Conservation (phyloP, 2,113 vertebrate species). For the Formicarius rufipectus region DNA sequence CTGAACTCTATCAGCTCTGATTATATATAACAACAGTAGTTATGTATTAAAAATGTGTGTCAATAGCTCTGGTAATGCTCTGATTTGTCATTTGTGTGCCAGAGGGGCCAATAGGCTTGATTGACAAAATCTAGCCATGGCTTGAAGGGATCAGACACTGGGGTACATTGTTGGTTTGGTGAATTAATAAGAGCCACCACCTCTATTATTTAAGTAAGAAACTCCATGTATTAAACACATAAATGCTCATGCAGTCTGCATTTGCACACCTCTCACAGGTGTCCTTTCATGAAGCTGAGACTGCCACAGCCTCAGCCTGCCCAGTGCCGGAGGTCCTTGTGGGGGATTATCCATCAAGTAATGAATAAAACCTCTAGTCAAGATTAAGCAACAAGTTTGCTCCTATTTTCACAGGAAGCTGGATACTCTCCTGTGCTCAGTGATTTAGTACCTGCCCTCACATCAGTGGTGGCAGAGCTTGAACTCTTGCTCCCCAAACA, state of each 20-base stretch:
- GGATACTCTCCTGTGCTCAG: neutral
- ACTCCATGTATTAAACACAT: neutral
- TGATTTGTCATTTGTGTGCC: slow-evolving; percentile 21
- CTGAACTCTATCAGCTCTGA: slow-evolving; percentile 51
- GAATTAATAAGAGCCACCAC: neutral
- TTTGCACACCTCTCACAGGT: neutral
- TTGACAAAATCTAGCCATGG: neutral
- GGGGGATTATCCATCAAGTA: neutral
- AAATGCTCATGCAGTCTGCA: neutral
- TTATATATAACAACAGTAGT: slow-evolving; percentile 45
- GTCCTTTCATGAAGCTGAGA: neutral
- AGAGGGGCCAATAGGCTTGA: neutral
- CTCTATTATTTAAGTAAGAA: neutral
- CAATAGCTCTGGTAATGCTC: slow-evolving; percentile 2
- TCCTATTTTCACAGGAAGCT: neutral
- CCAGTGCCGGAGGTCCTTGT: neutral
- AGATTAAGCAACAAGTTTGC: neutral
- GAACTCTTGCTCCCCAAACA: neutral
- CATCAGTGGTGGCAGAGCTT: neutral
- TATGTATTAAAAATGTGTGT: slow-evolving; percentile 65
- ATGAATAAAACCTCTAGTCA: neutral
- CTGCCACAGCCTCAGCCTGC: neutral
- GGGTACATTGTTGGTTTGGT: neutral
- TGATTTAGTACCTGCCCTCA: neutral
- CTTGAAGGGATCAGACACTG: neutral